Percentiles rank a stretch among this genome's conserved stretches.
These are phyloP conservation scores for Himalopsyche phryganea DNA, from an alignment of 1,140 invertebrate genomes.

Conservation along the genomic window DNA sequence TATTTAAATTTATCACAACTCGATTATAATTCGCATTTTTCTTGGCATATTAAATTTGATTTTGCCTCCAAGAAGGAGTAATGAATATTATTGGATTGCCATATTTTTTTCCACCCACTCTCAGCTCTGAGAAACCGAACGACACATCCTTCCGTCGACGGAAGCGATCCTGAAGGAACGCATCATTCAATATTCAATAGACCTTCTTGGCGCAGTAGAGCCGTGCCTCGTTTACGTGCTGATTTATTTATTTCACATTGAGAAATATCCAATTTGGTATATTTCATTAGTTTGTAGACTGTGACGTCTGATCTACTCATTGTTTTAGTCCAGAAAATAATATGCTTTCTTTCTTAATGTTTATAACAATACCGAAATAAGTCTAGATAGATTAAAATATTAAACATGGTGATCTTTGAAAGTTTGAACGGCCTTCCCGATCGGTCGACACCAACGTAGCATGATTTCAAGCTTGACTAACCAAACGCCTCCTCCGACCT, in stretches of 20 bases:
- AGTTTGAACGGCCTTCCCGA: not conserved
- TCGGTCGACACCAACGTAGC: not conserved
- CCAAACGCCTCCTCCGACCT: slow-evolving; percentile 19
- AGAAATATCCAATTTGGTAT: slow-evolving; percentile 21
- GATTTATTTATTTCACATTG: slow-evolving; percentile 24
- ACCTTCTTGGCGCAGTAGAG: slow-evolving; percentile 32
- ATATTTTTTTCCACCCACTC: not conserved
- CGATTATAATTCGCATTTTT: slow-evolving; percentile 35
- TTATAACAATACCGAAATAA: slow-evolving; percentile 11
- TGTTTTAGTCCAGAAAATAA: slow-evolving; percentile 29
- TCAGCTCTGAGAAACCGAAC: not conserved
- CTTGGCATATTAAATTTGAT: slow-evolving; percentile 31
- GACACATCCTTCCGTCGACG: not conserved
- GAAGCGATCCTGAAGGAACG: not conserved
- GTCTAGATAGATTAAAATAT: slow-evolving; percentile 8
- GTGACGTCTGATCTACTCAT: slow-evolving; percentile 32
- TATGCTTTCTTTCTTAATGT: slow-evolving; percentile 22
- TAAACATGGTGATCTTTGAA: not conserved
- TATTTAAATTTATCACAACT: slow-evolving; percentile 30
- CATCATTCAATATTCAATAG: slow-evolving; percentile 30
- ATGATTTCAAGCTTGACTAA: slow-evolving; percentile 20
- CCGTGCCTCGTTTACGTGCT: slow-evolving; percentile 32
- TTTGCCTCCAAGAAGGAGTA: slow-evolving; percentile 29
- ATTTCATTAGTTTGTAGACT: slow-evolving; percentile 33
- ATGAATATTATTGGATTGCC: slow-evolving; percentile 22